Percentiles rank a stretch among this genome's conserved stretches.
Evolutionary conservation across 92 coral and sea anemone genomes (phyloP).

Genomic region (Epizoanthus scotinus): DNA sequence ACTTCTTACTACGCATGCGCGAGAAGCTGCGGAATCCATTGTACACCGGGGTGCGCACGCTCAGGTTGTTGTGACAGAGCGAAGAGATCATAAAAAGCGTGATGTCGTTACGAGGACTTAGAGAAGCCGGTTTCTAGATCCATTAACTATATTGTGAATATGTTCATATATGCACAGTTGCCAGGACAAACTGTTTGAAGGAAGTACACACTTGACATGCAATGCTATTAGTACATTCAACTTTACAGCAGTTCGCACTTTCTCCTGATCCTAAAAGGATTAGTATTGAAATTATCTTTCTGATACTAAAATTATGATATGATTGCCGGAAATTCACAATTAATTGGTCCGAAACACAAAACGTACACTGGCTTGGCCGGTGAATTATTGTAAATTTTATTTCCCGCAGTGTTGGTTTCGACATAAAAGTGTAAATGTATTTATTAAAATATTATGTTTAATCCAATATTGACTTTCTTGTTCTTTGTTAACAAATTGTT

Average conservation of each 20-base stretch:
- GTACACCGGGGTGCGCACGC: slow-evolving; percentile 93
- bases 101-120: not conserved
- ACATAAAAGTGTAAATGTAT: not conserved
- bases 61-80: slow-evolving; percentile 87
- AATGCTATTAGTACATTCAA: too few species aligned
- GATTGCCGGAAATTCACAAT: not conserved
- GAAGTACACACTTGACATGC: too few species aligned
- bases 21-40: slow-evolving; percentile 79
- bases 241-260: not conserved
- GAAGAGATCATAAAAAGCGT: not conserved
- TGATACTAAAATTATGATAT: not conserved
- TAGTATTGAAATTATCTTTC: not conserved
- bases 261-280: not conserved
- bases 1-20: slow-evolving; percentile 62
- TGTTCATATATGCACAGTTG: not conserved
- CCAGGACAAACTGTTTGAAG: not conserved
- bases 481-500: too few species aligned
- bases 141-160: not conserved
- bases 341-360: not conserved
- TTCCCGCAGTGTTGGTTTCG: not conserved
- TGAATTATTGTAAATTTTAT: not conserved
- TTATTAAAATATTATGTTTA: not conserved
- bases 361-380: not conserved
- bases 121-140: not conserved
- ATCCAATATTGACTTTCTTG: not conserved